Evolutionary conservation across 2,797 vertebrate genomes (phyloP), one percentile per base, ranked within the genome.

Genomic region (Zenarchopterus dispar): DNA sequence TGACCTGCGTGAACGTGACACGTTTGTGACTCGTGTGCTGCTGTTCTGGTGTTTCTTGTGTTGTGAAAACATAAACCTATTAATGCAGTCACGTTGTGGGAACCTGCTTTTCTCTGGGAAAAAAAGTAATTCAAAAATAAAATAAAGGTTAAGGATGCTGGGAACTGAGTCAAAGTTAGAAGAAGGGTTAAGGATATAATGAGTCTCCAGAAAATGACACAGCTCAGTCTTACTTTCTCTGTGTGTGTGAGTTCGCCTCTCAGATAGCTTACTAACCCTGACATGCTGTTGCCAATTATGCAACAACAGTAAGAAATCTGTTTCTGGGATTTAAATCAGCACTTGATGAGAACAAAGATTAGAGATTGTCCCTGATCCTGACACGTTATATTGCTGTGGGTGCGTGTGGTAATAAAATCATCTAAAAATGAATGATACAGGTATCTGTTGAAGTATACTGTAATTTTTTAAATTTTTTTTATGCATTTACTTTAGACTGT

Each of bases 261-360:
- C 57, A 49, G 46, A 63, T 39, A 46, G 8, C 39, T 68, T 11
- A 0, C 47, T 59, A 58, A 55, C 49, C 21, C 28, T 33, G 42
- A 60, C 54, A 67, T 10, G 31, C 51, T 69, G 62, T 62, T 62
- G 56, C 55, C 50, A 73, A 67, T 82, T 80, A 80, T 57, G 50
- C 50, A 77, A 72, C 56, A 62, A 26, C 60, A 57, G 36, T 24
- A 47, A 33, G 16, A 54, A 33, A 57, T 57, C 8, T 65, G 45
- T 49, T 43, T 56, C n/a, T 66, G 33, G 50, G 51, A 58, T 70
- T 56, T 73, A 44, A 71, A 74, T 73, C 56, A 60, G 50, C 17
- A 31, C 39, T 62, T 53, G 65, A 77, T 76, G 16, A 51, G 57
- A 75, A 75, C 57, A 71, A 46, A 67, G 70, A 72, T 72, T 73